phyloP scores from a whole-genome alignment of 2,113 vertebrate genomes.

The Mesitornis unicolor region DNA sequence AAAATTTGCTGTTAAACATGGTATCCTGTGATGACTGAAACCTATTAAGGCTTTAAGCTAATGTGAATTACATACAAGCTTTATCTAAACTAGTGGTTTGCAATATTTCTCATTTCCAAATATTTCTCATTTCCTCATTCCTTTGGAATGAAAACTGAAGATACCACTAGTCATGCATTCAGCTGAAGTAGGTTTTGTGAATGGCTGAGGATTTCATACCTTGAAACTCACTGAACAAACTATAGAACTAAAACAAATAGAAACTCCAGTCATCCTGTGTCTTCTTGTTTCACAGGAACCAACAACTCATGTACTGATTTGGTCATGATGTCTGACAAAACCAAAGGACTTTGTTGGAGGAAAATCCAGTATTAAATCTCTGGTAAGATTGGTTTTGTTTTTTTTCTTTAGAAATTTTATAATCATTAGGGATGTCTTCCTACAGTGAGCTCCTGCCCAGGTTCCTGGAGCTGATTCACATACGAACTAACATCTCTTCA shows the following conservation, averaged over 20 bases:
- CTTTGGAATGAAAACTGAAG: background rate
- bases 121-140: background rate
- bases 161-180: background rate
- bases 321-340: background rate
- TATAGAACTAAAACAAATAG: background rate
- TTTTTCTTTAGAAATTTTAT: background rate
- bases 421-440: background rate
- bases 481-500: background rate
- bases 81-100: background rate
- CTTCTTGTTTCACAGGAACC: background rate
- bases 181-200: background rate
- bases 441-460: background rate
- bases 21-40: background rate
- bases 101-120: background rate
- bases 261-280: rapidly evolving
- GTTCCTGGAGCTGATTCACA: background rate
- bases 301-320: background rate
- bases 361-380: background rate
- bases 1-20: background rate
- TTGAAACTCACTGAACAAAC: background rate
- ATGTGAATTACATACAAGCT: background rate
- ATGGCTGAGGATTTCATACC: background rate
- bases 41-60: background rate
- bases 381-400: background rate
- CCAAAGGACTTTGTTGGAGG: background rate